Base-by-base conservation (phyloP, 2,888 invertebrate genomes). In the Drosophila incognita region DNA sequence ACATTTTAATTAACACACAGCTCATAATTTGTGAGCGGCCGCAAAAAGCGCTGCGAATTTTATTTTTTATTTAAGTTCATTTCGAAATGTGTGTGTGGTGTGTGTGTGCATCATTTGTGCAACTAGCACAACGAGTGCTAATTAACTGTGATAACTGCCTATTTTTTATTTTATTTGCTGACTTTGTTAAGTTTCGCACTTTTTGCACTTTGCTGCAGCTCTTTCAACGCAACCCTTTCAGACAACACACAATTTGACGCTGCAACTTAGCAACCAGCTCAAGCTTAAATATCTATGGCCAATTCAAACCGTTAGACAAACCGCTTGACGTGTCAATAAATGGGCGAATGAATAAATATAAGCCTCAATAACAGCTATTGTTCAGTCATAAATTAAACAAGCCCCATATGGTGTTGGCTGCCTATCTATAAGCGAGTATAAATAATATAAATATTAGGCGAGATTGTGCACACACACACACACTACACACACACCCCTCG, bases 1-100 rank as follows among this genome's bases (percentile, higher is more conserved):
- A 90, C 90, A 90, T 86, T 86, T 86, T 83, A 86, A 90, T 86
- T 86, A 86, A 81, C 85, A 86, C 87, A 79, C 67, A 49, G 68
- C 74, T 74, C 81, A 83, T 90, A 86, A 85, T 84, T 82, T 69
- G 69, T 75, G 75, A 82, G 70, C 83, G 71, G 67, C 81, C 67
- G 71, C 61, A 67, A 21, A 46, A 53, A 10, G 40, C 15, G 38
- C 51, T 62, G 54, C 21, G 61, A 60, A 70, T 61, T 58, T 75
- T 42, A 54, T 79, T 74, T 61, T 36, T 40, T 67, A 53, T 67
- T 64, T 51, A n/a, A 46, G 21, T 57, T 60, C 36, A 56, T 63
- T 66, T 64, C 31, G 27, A 61, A 76, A 60, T 67, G 49, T 57
- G 15, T 52, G 24, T 46, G n/a, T 33, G 4, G n/a, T 33, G 4